Evolutionary conservation across 2,797 vertebrate genomes (phyloP).

Genomic region (Columba guinea): DNA sequence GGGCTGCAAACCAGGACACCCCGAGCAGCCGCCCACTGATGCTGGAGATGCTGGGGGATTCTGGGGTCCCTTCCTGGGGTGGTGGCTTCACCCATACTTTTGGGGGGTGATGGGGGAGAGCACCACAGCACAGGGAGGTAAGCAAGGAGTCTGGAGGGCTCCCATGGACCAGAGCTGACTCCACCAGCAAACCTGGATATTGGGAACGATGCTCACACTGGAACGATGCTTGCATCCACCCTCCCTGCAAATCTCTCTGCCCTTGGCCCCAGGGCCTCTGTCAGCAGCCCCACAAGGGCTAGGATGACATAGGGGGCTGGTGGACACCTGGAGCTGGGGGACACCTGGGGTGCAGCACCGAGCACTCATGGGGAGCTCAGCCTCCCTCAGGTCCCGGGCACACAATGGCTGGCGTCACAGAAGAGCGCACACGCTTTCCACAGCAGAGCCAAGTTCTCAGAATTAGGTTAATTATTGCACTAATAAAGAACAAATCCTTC

Average conservation of each 20-base stretch:
- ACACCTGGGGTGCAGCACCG: rapidly evolving
- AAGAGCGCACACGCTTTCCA: rapidly evolving
- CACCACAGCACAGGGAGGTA: not conserved
- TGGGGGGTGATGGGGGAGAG: not conserved
- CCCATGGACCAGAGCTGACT: rapidly evolving
- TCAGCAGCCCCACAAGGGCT: not conserved
- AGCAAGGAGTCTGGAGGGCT: not conserved
- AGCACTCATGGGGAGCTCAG: not conserved
- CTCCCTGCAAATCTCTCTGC: not conserved
- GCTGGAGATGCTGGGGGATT: rapidly evolving
- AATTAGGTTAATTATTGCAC: slow-evolving; percentile 33
- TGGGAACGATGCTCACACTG: rapidly evolving
- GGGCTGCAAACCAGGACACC: rapidly evolving
- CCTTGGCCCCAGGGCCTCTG: rapidly evolving
- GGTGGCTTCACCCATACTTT: rapidly evolving
- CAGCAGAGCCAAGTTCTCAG: not conserved
- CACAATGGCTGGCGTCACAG: rapidly evolving
- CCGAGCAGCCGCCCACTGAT: rapidly evolving
- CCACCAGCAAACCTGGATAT: rapidly evolving
- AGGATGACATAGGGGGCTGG: not conserved
- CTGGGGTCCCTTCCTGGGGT: rapidly evolving
- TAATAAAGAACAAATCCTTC: not conserved
- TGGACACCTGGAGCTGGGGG: not conserved
- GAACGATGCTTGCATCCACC: rapidly evolving
- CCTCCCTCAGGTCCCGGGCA: not conserved